A percentile compares a stretch with the other conserved stretches of the same genome.
phyloP scores from a whole-genome alignment of 2,113 vertebrate species.

The Hyaena hyaena region DNA sequence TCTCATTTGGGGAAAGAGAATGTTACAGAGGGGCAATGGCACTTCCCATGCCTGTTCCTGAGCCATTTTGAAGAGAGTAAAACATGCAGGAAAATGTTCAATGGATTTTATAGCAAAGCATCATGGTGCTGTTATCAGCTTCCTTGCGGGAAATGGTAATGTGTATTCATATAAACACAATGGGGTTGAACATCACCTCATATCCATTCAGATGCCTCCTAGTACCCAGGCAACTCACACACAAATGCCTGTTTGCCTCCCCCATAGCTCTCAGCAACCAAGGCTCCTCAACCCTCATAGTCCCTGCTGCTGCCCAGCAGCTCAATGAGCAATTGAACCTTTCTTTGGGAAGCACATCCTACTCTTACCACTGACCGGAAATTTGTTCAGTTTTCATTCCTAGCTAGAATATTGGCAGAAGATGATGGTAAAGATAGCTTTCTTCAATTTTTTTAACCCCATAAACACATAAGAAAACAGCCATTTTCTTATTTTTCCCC shows the following conservation, averaged over 20 bases:
- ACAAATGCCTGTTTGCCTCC: slow-evolving; percentile 57
- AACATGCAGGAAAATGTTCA: slow-evolving; percentile 72
- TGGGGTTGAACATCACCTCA: slow-evolving; percentile 76
- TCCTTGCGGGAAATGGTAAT: slow-evolving; percentile 78
- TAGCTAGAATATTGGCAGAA: not conserved
- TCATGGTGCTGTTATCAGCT: slow-evolving; percentile 76
- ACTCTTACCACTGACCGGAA: not conserved
- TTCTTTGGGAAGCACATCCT: not conserved
- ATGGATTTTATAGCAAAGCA: slow-evolving; percentile 75
- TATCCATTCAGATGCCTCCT: slow-evolving; percentile 63
- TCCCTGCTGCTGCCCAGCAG: slow-evolving; percentile 50
- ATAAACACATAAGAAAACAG: not conserved
- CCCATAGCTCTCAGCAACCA: slow-evolving; percentile 20
- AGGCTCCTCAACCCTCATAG: not conserved
- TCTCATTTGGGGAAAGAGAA: slow-evolving; percentile 64
- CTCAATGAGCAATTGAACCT: not conserved
- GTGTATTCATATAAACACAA: slow-evolving; percentile 80
- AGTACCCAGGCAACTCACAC: slow-evolving; percentile 61
- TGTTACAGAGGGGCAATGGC: slow-evolving; percentile 63
- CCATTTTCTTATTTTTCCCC: not conserved
- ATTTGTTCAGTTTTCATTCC: slow-evolving; percentile 18
- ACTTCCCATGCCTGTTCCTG: slow-evolving; percentile 42
- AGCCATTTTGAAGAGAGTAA: slow-evolving; percentile 69
- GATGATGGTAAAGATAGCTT: not conserved
- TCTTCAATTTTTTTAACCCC: slow-evolving; percentile 2